Percentiles rank a stretch among this genome's conserved stretches.
Conservation (phyloP, 2,888 invertebrate genomes). For the Mythimna vitellina region DNA sequence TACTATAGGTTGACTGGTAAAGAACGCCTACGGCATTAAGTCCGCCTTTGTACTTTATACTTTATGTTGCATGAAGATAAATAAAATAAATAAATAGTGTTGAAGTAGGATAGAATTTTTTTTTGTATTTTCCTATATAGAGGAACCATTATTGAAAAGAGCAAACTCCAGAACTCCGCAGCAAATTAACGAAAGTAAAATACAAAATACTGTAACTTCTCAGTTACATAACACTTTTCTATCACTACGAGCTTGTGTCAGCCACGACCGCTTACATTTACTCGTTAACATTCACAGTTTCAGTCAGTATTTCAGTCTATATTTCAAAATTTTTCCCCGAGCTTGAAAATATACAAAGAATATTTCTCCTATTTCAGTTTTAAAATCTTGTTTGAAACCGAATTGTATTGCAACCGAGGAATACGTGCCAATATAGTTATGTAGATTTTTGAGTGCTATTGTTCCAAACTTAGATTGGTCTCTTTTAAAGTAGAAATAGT, state of each 20-base stretch:
- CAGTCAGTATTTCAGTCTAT: conserved; percentile 38
- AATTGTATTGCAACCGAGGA: conserved; percentile 54
- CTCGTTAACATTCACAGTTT: conserved; percentile 38
- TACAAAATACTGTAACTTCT: background rate
- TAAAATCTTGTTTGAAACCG: conserved; percentile 58
- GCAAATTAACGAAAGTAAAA: too few relatives aligned
- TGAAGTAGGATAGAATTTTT: too few relatives aligned
- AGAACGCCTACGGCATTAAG: too few relatives aligned
- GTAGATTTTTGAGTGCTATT: conserved; percentile 50
- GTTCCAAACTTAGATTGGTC: conserved; percentile 51
- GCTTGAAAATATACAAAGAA: conserved; percentile 52
- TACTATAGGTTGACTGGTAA: too few relatives aligned
- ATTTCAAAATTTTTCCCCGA: conserved; percentile 35
- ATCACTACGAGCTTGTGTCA: conserved; percentile 8
- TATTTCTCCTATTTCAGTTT: conserved; percentile 55
- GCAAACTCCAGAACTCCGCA: background rate
- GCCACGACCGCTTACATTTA: conserved; percentile 2
- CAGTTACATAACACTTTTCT: conserved; percentile 5
- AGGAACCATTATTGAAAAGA: too few relatives aligned
- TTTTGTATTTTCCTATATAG: too few relatives aligned
- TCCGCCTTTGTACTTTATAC: too few relatives aligned
- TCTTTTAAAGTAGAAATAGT: conserved; percentile 22
- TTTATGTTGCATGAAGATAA: too few relatives aligned
- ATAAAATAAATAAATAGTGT: too few relatives aligned
- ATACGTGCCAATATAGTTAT: conserved; percentile 60